Base-by-base conservation (phyloP, 1,140 invertebrate genomes). In the Portunus trituberculatus region DNA sequence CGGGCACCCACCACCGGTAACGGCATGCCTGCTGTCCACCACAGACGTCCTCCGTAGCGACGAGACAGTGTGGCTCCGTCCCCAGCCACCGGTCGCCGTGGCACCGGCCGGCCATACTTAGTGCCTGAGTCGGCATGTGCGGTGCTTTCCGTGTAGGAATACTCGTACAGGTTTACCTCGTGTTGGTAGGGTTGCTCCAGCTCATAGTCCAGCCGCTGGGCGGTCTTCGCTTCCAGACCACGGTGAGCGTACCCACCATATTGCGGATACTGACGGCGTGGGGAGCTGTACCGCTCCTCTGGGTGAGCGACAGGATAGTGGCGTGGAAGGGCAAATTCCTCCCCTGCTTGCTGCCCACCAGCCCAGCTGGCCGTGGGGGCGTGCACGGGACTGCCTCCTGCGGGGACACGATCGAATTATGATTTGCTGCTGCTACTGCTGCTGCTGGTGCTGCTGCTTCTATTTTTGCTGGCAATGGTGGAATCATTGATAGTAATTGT, bases 131-230 rank as follows among this genome's bases (percentile, higher is more conserved):
- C 83, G 29, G 20, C 59, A 20, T 94, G 89, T 32, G 86, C 39
- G 84, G 28, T 94, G 59, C 93, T 94, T 86, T 94, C 93, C 48
- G 86, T 94, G 87, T 90, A 94, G 0, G 93, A 88, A 32, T 94
- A 94, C 52, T 94, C 86, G 32, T 94, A 94, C 28, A 94, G 88
- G 76, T 94, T 94, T 20, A 94, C 93, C 25, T 89, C 93, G n/a
- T 90, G 84, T 31, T 94, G 93, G 59, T 94, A 94, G 4, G 94
- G 45, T 20, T 90, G 89, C 39, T 92, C 94, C 28, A 95, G 28
- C 28, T 92, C 94, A 45, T 95, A 95, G 48, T 95, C 94, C 45
- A 95, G 29, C 45, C 52, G 94, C 45, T 83, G 94, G 20, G 76
- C 67, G 14, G 93, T 29, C 20, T 87, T 92, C 25, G 10, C 45